A percentile compares a stretch with the other conserved stretches of the same genome.
phyloP scores from a whole-genome alignment of 2,113 vertebrate genomes.

The Lota lota region DNA sequence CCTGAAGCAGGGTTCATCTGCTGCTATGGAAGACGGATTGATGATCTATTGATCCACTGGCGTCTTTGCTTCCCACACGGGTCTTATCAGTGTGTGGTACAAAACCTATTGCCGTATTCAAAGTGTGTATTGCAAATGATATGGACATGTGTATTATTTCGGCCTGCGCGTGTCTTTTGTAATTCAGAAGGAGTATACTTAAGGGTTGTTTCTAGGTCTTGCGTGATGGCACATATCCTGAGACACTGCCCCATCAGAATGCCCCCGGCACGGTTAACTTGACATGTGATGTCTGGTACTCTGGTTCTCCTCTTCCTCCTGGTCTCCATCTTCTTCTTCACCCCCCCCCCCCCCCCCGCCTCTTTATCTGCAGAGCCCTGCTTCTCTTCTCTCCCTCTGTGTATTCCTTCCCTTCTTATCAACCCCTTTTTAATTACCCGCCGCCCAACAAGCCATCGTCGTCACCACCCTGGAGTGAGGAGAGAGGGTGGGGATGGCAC shows the following conservation, averaged over 20 bases:
- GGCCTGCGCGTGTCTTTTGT: too few relatives aligned
- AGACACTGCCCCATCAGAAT: constrained; percentile 32
- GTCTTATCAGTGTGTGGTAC: too few relatives aligned
- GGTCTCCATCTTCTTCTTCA: constrained; percentile 6
- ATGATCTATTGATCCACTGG: too few relatives aligned
- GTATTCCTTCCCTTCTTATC: constrained; percentile 67
- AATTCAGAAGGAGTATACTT: too few relatives aligned
- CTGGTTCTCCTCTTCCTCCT: too few relatives aligned
- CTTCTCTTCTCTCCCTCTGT: constrained; percentile 40
- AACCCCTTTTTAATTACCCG: constrained; percentile 64
- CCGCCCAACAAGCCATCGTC: constrained; percentile 26
- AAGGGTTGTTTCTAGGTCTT: constrained; percentile 17
- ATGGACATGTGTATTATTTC: too few relatives aligned
- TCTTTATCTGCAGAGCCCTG: constrained; percentile 25
- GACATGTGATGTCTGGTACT: constrained; percentile 17
- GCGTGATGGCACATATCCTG: constrained; percentile 18
- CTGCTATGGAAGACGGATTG: too few relatives aligned
- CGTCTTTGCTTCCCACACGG: too few relatives aligned
- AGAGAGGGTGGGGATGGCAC: constrained; percentile 33
- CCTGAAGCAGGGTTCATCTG: too few relatives aligned
- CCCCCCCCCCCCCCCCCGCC: not conserved
- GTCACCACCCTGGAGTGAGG: constrained; percentile 14
- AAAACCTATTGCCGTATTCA: too few relatives aligned
- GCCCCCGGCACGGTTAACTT: constrained; percentile 17
- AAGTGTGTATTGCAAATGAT: too few relatives aligned